phyloP scores from a whole-genome alignment of 2,113 vertebrate genomes.

The Azemiops feae region DNA sequence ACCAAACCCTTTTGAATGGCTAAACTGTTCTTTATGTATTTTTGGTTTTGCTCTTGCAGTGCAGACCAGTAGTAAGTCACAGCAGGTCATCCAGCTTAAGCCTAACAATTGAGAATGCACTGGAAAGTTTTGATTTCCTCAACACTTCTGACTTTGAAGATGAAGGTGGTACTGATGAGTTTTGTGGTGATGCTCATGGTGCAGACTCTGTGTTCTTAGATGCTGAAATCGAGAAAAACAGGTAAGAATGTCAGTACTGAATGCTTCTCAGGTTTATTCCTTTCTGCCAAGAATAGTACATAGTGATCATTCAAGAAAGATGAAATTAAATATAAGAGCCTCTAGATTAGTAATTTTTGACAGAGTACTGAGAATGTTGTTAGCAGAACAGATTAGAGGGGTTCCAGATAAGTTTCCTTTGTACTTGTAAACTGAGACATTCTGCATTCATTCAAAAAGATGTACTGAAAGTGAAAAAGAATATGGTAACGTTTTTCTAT shows the following conservation, averaged over 20 bases:
- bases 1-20: not conserved
- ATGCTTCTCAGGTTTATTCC: conserved; percentile 8
- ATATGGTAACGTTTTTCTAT: not conserved
- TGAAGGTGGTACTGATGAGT: conserved; percentile 82
- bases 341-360: conserved; percentile 33
- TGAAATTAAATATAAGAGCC: conserved; percentile 30
- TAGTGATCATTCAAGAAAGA: conserved; percentile 57
- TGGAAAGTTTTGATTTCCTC: conserved; percentile 99
- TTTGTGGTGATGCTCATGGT: conserved; percentile 67
- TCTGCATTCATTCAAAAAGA: not conserved
- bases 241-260: conserved; percentile 74
- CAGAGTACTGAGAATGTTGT: conserved; percentile 10
- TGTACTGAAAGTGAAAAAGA: not conserved
- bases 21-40: conserved; percentile 60
- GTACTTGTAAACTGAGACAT: not conserved
- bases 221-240: conserved; percentile 80
- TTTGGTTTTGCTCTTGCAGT: conserved; percentile 76
- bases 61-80: conserved; percentile 84
- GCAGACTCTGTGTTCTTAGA: conserved; percentile 86
- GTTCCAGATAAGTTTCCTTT: not conserved
- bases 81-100: conserved; percentile 96
- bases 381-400: not conserved
- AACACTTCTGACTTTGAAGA: conserved; percentile 99
- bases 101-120: conserved; percentile 93
- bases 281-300: conserved; percentile 37